Evolutionary conservation across 2,797 vertebrate species (phyloP), one percentile per base, ranked within the genome.

Genomic region (Sebastes minor): DNA sequence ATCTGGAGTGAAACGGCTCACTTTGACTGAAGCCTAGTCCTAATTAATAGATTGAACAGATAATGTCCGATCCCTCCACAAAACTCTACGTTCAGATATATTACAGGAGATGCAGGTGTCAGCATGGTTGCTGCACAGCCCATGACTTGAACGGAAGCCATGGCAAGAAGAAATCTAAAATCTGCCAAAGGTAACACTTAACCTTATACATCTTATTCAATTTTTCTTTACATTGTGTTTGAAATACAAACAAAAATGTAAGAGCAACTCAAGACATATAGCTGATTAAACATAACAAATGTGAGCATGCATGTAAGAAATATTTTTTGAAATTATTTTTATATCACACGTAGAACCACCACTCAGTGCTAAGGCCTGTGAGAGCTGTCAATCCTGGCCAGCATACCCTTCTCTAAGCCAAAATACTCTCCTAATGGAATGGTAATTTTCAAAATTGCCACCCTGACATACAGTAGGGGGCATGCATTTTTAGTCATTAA

Each of bases 11-110:
- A 80, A 80, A 60, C 18, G 5, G 33, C 55, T 66, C 49, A 42
- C 53, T 60, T 77, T 63, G 28, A 82, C 67, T 71, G 74, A 78
- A 71, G 76, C 18, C 14, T 35, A 80, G 55, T 65, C 30, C 70
- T 76, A 79, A 85, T 85, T 79, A 71, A 59, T 52, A 75, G 55
- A 85, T 85, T 53, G 82, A 80, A 87, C 60, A 80, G 57, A 79
- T 76, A 55, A 71, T 32, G 16, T 82, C 49, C 60, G 78, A 81
- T 85, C 68, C 38, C 68, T 74, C 42, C 52, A 76, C 71, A 74
- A 11, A 56, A 65, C 57, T 74, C 14, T 69, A 22, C 33, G 2
- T 25, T 70, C 25, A 66, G 42, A 28, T 78, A 27, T 64, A 28
- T 65, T 72, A 55, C 18, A 69, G 32, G n/a, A 22, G 53, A 8